A percentile compares a stretch with the other conserved stretches of the same genome.
These are phyloP conservation scores for Yoshiicerus persimilis DNA, from an alignment of 1,140 invertebrate genomes.

Conservation along the genomic window DNA sequence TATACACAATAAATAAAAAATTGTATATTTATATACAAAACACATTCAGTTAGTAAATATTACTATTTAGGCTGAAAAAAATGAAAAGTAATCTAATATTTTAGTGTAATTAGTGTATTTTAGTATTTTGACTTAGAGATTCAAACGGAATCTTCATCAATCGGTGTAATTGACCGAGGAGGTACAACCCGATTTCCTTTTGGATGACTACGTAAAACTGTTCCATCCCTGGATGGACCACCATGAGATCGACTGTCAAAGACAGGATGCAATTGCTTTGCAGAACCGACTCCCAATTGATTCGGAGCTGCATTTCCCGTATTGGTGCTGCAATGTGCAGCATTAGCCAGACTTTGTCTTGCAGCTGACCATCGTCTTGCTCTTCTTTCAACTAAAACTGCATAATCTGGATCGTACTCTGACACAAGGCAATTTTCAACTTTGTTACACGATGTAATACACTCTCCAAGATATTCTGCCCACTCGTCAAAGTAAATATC, in stretches of 20 bases:
- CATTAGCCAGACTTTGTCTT: slow-evolving; percentile 50
- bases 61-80: neutral
- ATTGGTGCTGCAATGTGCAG: slow-evolving; percentile 26
- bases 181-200: neutral
- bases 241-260: slow-evolving; percentile 22
- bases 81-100: neutral
- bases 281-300: slow-evolving; percentile 29
- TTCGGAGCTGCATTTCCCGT: neutral
- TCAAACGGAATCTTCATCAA: slow-evolving; percentile 64
- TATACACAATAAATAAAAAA: neutral
- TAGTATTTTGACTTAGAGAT: neutral
- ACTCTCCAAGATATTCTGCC: slow-evolving; percentile 74
- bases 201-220: slow-evolving; percentile 28
- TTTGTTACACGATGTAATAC: slow-evolving; percentile 86
- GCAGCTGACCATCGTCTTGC: slow-evolving; percentile 71
- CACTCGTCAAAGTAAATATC: slow-evolving; percentile 78
- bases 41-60: neutral
- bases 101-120: neutral
- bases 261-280: slow-evolving; percentile 40
- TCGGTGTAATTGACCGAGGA: slow-evolving; percentile 64
- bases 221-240: neutral
- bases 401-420: slow-evolving; percentile 40
- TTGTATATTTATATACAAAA: neutral
- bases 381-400: slow-evolving; percentile 54
- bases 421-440: slow-evolving; percentile 55